A percentile compares a stretch with the other conserved stretches of the same genome.
phyloP scores from a whole-genome alignment of 2,888 invertebrate species.

The Conistra vaccinii region DNA sequence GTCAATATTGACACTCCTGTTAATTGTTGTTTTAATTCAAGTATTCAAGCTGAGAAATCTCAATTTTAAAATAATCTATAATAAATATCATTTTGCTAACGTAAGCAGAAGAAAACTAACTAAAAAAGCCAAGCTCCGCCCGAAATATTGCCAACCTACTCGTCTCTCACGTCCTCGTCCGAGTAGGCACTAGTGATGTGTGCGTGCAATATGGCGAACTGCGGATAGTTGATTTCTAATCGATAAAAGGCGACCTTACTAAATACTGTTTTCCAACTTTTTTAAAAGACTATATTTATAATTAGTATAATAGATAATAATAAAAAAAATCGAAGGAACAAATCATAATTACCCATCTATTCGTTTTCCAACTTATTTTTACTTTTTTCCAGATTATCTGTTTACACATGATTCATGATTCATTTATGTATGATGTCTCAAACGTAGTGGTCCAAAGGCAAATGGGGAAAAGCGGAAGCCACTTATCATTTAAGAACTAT shows the following conservation, averaged over 20 bases:
- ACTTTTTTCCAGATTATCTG: no score
- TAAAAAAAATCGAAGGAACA: background rate
- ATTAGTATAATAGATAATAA: background rate
- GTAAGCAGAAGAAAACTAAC: conserved; percentile 59
- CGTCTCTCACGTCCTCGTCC: conserved; percentile 58
- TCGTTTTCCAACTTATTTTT: no score
- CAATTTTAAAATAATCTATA: conserved; percentile 55
- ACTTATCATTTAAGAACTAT: no score
- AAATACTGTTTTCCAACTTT: background rate
- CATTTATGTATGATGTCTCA: no score
- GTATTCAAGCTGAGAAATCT: conserved; percentile 55
- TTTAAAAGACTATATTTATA: background rate
- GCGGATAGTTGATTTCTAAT: conserved; percentile 29
- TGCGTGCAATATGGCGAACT: background rate
- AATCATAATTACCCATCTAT: no score
- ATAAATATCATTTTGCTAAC: conserved; percentile 71
- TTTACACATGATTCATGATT: no score
- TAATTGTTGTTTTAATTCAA: conserved; percentile 64
- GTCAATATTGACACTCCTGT: conserved; percentile 84
- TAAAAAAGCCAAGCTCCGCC: conserved; percentile 63
- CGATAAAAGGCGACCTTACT: background rate
- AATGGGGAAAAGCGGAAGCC: no score
- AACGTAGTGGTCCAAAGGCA: no score
- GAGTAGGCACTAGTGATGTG: conserved; percentile 60
- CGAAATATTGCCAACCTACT: conserved; percentile 69